Conservation (phyloP, 2,888 invertebrate species). For the Petrophora chlorosata region DNA sequence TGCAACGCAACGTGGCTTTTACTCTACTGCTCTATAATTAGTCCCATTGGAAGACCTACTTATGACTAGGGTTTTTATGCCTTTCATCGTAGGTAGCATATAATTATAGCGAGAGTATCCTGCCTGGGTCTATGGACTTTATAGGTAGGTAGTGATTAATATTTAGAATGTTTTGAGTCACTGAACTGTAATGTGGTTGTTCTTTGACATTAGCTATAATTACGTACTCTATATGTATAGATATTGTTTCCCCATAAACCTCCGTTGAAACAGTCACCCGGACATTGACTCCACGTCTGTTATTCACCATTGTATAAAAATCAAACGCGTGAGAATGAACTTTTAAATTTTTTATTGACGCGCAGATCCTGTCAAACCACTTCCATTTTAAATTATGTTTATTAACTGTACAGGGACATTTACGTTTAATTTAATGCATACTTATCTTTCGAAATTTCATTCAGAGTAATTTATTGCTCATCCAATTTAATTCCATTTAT, state of each 20-base stretch:
- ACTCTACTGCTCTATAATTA: too few relatives aligned
- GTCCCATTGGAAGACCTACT: too few relatives aligned
- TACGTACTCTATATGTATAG: constrained; percentile 13
- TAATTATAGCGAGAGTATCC: too few relatives aligned
- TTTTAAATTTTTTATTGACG: constrained; percentile 30
- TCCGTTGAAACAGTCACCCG: constrained; percentile 18
- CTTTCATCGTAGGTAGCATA: too few relatives aligned
- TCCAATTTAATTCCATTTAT: neutral
- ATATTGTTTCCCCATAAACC: constrained; percentile 14
- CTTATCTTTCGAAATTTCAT: neutral
- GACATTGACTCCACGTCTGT: constrained; percentile 49
- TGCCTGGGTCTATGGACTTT: too few relatives aligned
- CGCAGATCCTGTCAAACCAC: constrained; percentile 32
- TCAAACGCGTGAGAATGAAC: constrained; percentile 40
- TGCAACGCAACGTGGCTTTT: too few relatives aligned
- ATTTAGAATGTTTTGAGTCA: too few relatives aligned
- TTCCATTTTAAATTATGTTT: constrained; percentile 17
- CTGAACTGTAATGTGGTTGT: too few relatives aligned
- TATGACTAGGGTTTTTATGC: too few relatives aligned
- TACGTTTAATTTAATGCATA: constrained; percentile 5
- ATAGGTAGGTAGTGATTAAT: too few relatives aligned
- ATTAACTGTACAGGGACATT: constrained; percentile 5
- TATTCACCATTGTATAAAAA: constrained; percentile 38
- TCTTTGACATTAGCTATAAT: too few relatives aligned
- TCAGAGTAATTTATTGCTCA: constrained; percentile 1